phyloP scores from a whole-genome alignment of 2,113 vertebrate species.

The Chiloscyllium plagiosum region DNA sequence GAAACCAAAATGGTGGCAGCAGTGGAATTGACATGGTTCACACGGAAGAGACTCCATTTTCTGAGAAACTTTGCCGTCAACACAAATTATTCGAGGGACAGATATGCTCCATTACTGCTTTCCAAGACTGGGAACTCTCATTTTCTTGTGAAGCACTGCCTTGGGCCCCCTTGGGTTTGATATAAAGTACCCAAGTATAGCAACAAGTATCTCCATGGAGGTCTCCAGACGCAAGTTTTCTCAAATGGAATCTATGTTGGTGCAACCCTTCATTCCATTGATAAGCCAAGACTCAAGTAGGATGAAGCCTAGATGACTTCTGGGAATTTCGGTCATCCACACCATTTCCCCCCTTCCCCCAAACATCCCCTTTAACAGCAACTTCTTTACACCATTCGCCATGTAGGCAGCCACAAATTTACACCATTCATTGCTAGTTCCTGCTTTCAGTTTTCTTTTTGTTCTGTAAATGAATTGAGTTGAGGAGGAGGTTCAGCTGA shows the following conservation, averaged over 20 bases:
- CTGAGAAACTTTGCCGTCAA: slow-evolving; percentile 12
- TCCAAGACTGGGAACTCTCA: slow-evolving; percentile 15
- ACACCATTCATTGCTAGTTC: not conserved
- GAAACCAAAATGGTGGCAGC: slow-evolving; percentile 15
- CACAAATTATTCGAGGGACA: slow-evolving; percentile 33
- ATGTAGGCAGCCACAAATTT: not conserved
- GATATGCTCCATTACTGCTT: slow-evolving; percentile 24
- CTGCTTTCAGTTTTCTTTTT: not conserved
- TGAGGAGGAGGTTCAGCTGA: not conserved
- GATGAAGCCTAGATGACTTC: slow-evolving; percentile 6
- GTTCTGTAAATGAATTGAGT: too few relatives aligned
- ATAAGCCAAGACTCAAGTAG: not conserved
- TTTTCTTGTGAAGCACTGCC: slow-evolving; percentile 27
- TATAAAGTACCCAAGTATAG: not conserved
- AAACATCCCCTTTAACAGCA: not conserved
- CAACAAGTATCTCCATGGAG: slow-evolving; percentile 8
- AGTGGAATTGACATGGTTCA: not conserved
- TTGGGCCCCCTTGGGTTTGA: slow-evolving; percentile 22
- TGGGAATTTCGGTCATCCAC: slow-evolving; percentile 1
- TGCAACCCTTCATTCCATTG: not conserved
- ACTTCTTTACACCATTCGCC: not conserved
- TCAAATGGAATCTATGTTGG: slow-evolving; percentile 23
- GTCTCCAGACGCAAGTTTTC: not conserved
- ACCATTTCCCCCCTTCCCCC: too few relatives aligned
- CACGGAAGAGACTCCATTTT: slow-evolving; percentile 27